Percentiles rank a stretch among this genome's conserved stretches.
phyloP scores from a whole-genome alignment of 2,797 vertebrate species.

The Amblyopsis hoosieri region DNA sequence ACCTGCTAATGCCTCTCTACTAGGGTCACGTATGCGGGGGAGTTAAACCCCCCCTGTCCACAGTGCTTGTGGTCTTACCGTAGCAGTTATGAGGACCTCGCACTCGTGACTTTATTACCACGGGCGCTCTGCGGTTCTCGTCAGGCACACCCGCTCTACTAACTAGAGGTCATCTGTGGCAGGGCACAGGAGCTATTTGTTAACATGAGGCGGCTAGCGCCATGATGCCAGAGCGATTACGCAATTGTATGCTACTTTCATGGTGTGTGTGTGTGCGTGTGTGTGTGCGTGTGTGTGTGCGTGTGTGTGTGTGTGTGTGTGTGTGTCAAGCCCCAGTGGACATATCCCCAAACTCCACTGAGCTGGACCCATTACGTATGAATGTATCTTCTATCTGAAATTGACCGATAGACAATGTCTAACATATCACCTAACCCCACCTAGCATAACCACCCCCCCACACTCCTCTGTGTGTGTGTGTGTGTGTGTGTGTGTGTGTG shows the following conservation, averaged over 20 bases:
- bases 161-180: conserved; percentile 55
- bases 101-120: conserved; percentile 60
- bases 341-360: no score
- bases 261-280: not conserved
- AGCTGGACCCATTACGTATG: no score
- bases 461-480: conserved; percentile 1
- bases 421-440: no score
- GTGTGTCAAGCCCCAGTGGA: not conserved
- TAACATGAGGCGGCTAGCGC: conserved; percentile 24
- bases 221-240: conserved; percentile 17
- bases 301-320: not conserved
- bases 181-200: conserved; percentile 15
- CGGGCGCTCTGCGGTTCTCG: conserved; percentile 23
- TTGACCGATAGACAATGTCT: no score
- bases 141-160: conserved; percentile 36
- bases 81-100: conserved; percentile 21
- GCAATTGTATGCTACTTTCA: conserved; percentile 6
- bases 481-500: conserved; percentile 27
- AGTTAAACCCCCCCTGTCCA: conserved; percentile 51
- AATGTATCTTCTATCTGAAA: no score
- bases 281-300: not conserved
- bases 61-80: conserved; percentile 33
- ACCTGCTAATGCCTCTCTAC: conserved; percentile 66
- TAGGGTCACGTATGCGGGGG: conserved; percentile 45
- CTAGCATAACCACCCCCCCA: no score